Conservation (phyloP, 2,888 invertebrate species). For the Chalcis sispes region DNA sequence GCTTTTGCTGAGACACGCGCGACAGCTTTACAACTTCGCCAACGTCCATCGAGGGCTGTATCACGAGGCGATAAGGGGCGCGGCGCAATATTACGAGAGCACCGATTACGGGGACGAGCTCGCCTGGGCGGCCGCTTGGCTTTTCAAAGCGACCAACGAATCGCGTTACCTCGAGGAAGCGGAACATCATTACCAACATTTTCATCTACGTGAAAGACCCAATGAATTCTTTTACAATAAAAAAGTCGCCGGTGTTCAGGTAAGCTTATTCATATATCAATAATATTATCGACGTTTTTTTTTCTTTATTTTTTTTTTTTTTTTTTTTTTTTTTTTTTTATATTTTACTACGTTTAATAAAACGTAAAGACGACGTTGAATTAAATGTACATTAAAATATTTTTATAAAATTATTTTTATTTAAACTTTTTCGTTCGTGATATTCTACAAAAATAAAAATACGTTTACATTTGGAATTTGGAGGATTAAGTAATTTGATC, state of each 20-base stretch:
- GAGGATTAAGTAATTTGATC: no score
- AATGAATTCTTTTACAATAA: slow-evolving; percentile 79
- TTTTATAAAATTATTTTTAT: no score
- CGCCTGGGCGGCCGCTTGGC: slow-evolving; percentile 79
- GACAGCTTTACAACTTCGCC: slow-evolving; percentile 78
- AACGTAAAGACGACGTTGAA: no score
- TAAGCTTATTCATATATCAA: no score
- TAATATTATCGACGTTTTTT: not conserved
- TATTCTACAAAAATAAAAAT: no score
- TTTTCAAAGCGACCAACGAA: slow-evolving; percentile 78
- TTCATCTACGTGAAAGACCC: slow-evolving; percentile 76
- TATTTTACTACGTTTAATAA: no score
- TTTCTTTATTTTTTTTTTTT: no score
- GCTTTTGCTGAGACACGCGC: slow-evolving; percentile 76
- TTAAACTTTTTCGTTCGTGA: no score
- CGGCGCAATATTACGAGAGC: slow-evolving; percentile 77
- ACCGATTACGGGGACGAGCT: slow-evolving; percentile 79
- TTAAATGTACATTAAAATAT: no score
- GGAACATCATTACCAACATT: slow-evolving; percentile 76
- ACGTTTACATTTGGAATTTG: no score
- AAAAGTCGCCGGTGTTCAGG: slow-evolving; percentile 79
- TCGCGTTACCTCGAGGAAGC: slow-evolving; percentile 77
- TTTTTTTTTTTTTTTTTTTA: no score
- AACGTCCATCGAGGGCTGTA: slow-evolving; percentile 77
- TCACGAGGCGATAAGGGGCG: slow-evolving; percentile 77